A percentile compares a stretch with the other conserved stretches of the same genome.
phyloP scores from a whole-genome alignment of 37 sponge, comb jelly and placozoan species.

The Mnemiopsis leidyi region DNA sequence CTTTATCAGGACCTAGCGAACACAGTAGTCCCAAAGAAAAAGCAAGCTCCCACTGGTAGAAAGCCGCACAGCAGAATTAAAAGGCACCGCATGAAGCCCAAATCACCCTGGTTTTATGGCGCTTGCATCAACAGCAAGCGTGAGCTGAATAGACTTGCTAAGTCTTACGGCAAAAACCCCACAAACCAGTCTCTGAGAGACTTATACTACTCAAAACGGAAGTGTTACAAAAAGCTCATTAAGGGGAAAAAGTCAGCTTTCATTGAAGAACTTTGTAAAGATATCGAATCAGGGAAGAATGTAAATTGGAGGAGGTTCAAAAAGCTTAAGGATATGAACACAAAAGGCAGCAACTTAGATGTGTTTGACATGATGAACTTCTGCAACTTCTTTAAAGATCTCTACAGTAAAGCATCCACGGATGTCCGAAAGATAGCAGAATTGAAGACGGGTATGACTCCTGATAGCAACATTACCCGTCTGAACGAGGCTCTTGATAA shows the following conservation, averaged over 20 bases:
- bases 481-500: background rate
- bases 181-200: background rate
- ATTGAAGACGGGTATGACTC: background rate
- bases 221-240: background rate
- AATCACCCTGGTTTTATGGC: background rate
- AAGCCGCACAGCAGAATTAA: background rate
- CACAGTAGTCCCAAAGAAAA: background rate
- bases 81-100: background rate
- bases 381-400: conserved; percentile 23
- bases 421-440: background rate
- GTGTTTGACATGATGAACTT: conserved; percentile 31
- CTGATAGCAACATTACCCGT: background rate
- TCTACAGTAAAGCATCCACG: background rate
- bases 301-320: background rate
- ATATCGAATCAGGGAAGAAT: background rate
- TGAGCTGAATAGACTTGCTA: background rate
- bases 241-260: background rate
- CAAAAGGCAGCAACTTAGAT: background rate
- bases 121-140: background rate
- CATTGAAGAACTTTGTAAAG: background rate
- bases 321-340: background rate
- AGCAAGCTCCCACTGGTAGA: background rate
- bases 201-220: background rate
- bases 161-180: background rate
- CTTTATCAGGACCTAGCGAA: background rate